A percentile compares a stretch with the other conserved stretches of the same genome.
phyloP scores from a whole-genome alignment of 2,888 invertebrate genomes.

The Brachyopa scutellaris region DNA sequence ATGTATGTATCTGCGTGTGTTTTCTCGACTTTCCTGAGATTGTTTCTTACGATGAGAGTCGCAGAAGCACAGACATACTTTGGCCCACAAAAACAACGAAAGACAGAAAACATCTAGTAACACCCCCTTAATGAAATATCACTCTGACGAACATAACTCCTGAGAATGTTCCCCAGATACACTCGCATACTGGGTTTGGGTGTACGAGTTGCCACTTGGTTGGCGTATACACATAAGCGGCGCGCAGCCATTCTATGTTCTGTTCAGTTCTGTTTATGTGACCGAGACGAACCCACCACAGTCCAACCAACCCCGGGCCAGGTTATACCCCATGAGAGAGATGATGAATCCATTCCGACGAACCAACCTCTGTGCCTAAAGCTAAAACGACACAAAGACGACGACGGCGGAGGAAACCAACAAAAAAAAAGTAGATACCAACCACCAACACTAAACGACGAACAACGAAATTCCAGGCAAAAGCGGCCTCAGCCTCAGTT shows the following conservation, averaged over 20 bases:
- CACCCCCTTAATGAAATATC: slow-evolving; percentile 72
- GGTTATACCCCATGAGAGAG: slow-evolving; percentile 66
- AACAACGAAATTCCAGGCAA: slow-evolving; percentile 53
- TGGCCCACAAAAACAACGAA: slow-evolving; percentile 38
- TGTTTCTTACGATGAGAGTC: slow-evolving; percentile 40
- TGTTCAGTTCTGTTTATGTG: slow-evolving; percentile 48
- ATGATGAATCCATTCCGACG: slow-evolving; percentile 70
- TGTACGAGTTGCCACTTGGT: no score
- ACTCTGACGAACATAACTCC: slow-evolving; percentile 68
- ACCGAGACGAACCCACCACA: slow-evolving; percentile 45
- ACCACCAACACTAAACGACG: slow-evolving; percentile 44
- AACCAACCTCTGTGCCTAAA: slow-evolving; percentile 66
- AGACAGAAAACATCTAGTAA: slow-evolving; percentile 43
- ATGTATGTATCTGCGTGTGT: no score
- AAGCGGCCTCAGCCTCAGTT: slow-evolving; percentile 23
- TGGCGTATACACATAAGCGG: slow-evolving; percentile 33
- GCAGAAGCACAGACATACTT: slow-evolving; percentile 22
- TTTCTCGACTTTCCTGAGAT: slow-evolving; percentile 41
- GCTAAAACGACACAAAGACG: slow-evolving; percentile 28
- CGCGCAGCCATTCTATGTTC: slow-evolving; percentile 50
- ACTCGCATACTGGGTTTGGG: no score
- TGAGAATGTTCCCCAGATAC: slow-evolving; percentile 41
- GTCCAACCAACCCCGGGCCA: slow-evolving; percentile 67
- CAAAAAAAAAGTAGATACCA: slow-evolving; percentile 37
- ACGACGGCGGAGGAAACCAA: not conserved